Evolutionary conservation across 2,113 vertebrate species (phyloP), one percentile per base, ranked within the genome.

Genomic region (Rousettus leschenaultii): DNA sequence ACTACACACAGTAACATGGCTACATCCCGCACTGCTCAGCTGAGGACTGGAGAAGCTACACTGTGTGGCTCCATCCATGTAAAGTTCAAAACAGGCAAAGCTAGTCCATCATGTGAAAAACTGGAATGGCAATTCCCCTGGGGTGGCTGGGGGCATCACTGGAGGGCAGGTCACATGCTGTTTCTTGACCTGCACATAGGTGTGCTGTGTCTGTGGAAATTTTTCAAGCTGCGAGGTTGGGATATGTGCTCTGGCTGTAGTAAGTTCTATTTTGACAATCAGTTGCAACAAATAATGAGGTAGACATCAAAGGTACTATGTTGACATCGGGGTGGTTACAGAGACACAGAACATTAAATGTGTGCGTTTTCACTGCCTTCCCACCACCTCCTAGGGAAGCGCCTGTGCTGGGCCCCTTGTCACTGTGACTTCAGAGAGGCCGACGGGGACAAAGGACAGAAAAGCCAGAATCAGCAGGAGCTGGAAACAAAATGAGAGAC

Each of bases 11-110:
- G 59, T 71, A 43, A 68, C 14, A 26, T 0, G 45, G 33, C 12
- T 19, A 38, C 30, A 21, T 4, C 80, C 40, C 15, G 6, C 24
- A 22, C 63, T 0, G 26, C 22, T 40, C 66, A 48, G 10, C 59
- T n/a, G 13, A 28, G 78, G 65, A 57, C 57, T 40, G 26, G 51
- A 2, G 2, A 35, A 11, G 15, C 57, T 55, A 86, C 1, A 53
- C 22, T 3, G 0, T 10, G 45, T 14, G 63, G n/a, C 48, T 33
- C 38, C 18, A 40, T 12, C 19, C 59, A 26, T 0, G 0, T 11
- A 2, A 79, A 51, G 70, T 24, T n/a, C 21, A 11, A 35, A 65
- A 18, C 40, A 40, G 74, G 68, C 12, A 33, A 21, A 28, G 22
- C 40, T 7, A 10, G 18, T 43, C 40, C 15, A 0, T 4, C 16